Conservation (phyloP, 1,140 invertebrate species). For the Augochlora pura region DNA sequence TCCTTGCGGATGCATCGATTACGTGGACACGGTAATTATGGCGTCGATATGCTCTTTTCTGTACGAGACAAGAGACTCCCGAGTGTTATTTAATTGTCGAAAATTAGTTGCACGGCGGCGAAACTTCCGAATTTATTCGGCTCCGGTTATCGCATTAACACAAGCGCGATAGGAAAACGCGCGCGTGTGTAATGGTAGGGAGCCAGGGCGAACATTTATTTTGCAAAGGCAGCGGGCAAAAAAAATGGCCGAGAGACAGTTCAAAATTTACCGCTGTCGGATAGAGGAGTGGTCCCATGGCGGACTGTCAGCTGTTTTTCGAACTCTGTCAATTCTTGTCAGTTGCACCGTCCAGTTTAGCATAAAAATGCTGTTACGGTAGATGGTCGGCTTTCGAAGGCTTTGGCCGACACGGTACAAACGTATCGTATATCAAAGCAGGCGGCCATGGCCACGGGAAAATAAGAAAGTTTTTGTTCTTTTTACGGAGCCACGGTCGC, state of each 20-base stretch:
- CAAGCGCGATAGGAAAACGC: neutral
- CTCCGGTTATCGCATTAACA: neutral
- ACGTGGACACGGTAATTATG: neutral
- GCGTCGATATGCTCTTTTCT: too few relatives aligned
- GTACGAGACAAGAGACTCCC: too few relatives aligned
- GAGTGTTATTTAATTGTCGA: too few relatives aligned
- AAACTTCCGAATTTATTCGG: neutral
- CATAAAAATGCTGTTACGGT: constrained; percentile 70
- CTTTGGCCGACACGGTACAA: constrained; percentile 65
- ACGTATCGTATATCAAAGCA: constrained; percentile 75
- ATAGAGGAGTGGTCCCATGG: constrained; percentile 55
- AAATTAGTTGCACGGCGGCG: too few relatives aligned
- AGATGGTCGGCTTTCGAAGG: constrained; percentile 68
- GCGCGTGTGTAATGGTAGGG: constrained; percentile 12
- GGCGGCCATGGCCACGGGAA: constrained; percentile 57
- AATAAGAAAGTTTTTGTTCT: constrained; percentile 69
- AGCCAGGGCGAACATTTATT: constrained; percentile 31
- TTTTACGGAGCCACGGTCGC: constrained; percentile 62
- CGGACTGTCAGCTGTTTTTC: constrained; percentile 65
- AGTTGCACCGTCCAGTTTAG: constrained; percentile 65
- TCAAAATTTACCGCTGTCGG: constrained; percentile 60
- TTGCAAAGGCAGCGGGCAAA: constrained; percentile 16
- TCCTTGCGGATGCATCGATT: neutral
- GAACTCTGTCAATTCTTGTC: constrained; percentile 71
- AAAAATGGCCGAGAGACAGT: constrained; percentile 42